Evolutionary conservation across 2,797 vertebrate species (phyloP).

Genomic region (Thripadectes ignobilis): DNA sequence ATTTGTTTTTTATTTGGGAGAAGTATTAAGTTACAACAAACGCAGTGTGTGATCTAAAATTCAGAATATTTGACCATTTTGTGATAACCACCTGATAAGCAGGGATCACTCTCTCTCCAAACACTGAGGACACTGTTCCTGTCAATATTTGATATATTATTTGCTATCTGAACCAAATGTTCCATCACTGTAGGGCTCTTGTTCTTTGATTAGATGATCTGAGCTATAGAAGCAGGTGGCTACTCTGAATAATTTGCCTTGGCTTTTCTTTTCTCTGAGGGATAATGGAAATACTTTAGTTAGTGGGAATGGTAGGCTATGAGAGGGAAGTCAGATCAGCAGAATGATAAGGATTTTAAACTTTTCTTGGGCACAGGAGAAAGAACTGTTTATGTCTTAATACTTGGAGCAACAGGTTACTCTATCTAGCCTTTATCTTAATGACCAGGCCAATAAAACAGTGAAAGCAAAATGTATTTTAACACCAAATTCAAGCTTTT

Average conservation of each 20-base stretch:
- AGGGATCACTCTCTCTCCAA: not conserved
- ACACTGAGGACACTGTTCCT: not conserved
- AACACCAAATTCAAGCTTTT: not conserved
- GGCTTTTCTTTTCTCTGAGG: not conserved
- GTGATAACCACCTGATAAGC: not conserved
- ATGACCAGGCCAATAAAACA: not conserved
- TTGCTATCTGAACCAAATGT: not conserved
- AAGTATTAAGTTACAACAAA: not conserved
- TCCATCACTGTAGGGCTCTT: not conserved
- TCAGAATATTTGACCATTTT: constrained; percentile 5
- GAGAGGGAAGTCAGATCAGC: not conserved
- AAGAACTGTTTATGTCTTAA: not conserved
- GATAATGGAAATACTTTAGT: not conserved
- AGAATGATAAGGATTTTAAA: not conserved
- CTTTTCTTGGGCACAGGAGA: not conserved
- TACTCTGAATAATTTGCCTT: constrained; percentile 8
- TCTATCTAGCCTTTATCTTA: fast-evolving
- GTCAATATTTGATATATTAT: not conserved
- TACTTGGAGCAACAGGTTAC: not conserved
- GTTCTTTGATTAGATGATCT: not conserved
- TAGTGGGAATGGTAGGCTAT: not conserved
- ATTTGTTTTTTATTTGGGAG: constrained; percentile 15
- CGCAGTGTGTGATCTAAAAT: not conserved
- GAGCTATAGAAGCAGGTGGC: not conserved
- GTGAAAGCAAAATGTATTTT: not conserved